phyloP scores from a whole-genome alignment of 2,888 invertebrate genomes.

The Eilema griseolum region DNA sequence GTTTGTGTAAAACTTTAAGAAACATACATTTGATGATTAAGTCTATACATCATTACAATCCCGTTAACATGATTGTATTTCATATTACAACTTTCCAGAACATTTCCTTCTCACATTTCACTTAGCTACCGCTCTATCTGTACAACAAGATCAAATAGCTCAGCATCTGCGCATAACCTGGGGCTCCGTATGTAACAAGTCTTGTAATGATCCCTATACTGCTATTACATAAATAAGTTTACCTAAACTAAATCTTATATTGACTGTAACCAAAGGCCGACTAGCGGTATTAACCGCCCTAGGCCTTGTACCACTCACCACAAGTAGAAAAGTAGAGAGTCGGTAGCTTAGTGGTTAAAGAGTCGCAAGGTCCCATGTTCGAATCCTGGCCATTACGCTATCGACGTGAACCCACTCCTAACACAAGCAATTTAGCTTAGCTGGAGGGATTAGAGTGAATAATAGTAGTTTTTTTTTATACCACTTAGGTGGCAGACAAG shows the following conservation, averaged over 20 bases:
- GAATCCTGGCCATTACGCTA: too few species aligned
- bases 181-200: slow-evolving; percentile 55
- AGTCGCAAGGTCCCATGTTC: too few species aligned
- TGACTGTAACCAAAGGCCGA: slow-evolving; percentile 16
- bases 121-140: slow-evolving; percentile 28
- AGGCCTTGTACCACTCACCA: neutral
- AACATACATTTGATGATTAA: too few species aligned
- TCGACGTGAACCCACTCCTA: too few species aligned
- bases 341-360: too few species aligned
- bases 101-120: slow-evolving; percentile 17
- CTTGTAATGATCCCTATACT: slow-evolving; percentile 51
- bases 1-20: too few species aligned
- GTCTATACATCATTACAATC: neutral
- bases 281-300: neutral
- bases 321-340: too few species aligned
- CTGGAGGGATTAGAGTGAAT: too few species aligned
- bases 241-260: slow-evolving; percentile 34
- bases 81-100: neutral
- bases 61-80: neutral
- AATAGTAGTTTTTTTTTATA: too few species aligned
- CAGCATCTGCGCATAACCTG: slow-evolving; percentile 45
- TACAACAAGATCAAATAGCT: slow-evolving; percentile 41
- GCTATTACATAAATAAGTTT: slow-evolving; percentile 33
- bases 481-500: too few species aligned
- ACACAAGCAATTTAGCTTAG: too few species aligned